These are phyloP conservation scores for Anarhynchus alexandrinus DNA, from an alignment of 2,113 vertebrate genomes.

Conservation along the genomic window DNA sequence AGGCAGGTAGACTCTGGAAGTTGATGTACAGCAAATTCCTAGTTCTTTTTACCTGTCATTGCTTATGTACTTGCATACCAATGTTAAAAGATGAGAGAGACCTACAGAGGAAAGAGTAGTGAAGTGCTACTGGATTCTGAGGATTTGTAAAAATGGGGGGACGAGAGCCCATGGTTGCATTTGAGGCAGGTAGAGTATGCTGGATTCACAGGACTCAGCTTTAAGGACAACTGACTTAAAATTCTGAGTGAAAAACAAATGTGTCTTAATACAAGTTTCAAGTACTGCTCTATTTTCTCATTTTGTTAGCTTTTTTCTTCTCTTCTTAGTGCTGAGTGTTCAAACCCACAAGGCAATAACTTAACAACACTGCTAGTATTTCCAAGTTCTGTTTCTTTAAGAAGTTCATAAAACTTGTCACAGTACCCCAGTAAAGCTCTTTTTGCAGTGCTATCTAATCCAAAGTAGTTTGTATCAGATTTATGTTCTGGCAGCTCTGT, in stretches of 20 bases:
- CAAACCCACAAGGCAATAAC: not conserved
- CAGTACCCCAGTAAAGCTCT: slow-evolving; percentile 31
- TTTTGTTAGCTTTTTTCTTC: not conserved
- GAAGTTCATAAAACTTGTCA: slow-evolving; percentile 22
- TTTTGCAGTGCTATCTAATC: slow-evolving; percentile 49
- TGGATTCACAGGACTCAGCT: not conserved
- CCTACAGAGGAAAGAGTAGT: not conserved
- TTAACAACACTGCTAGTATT: not conserved
- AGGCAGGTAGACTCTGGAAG: not conserved
- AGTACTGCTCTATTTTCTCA: not conserved
- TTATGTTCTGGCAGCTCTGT: slow-evolving; percentile 51
- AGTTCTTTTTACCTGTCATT: not conserved
- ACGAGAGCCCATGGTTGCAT: not conserved
- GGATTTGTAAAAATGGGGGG: not conserved
- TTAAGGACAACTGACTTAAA: not conserved
- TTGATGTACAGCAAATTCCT: not conserved
- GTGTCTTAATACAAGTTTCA: not conserved
- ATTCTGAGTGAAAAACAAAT: not conserved
- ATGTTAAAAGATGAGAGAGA: not conserved
- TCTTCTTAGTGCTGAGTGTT: not conserved
- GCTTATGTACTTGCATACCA: not conserved
- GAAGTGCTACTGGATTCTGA: not conserved
- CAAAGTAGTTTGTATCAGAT: slow-evolving; percentile 61
- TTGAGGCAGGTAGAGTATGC: not conserved
- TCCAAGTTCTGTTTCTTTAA: slow-evolving; percentile 46